Conservation (phyloP, 2,888 invertebrate species). For the Luperina testacea region DNA sequence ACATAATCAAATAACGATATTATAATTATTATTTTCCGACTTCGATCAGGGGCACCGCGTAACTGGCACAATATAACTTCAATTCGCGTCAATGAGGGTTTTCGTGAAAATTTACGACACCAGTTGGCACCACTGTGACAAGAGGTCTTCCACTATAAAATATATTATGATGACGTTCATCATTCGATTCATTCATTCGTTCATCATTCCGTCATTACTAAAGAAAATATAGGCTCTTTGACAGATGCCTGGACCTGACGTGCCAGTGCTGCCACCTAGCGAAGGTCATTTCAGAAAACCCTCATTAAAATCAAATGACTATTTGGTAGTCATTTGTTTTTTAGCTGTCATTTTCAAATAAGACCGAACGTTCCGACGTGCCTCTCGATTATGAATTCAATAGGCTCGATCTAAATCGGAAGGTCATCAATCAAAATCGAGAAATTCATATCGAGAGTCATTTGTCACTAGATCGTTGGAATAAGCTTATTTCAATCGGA, state of each 20-base stretch:
- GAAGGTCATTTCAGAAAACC: too few species aligned
- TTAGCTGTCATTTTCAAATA: constrained; percentile 34
- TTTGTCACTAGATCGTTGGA: constrained; percentile 68
- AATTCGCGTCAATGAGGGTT: background rate
- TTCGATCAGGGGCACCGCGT: too few species aligned
- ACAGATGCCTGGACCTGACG: too few species aligned
- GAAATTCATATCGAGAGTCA: constrained; percentile 70
- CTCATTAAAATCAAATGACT: constrained; percentile 38
- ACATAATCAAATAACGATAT: background rate
- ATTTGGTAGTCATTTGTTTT: background rate
- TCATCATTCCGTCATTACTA: too few species aligned
- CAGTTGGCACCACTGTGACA: too few species aligned
- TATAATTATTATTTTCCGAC: background rate
- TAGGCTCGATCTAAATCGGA: constrained; percentile 46
- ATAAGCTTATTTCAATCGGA: constrained; percentile 70
- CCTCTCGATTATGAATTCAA: constrained; percentile 50
- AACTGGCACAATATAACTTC: background rate
- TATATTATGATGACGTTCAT: too few species aligned
- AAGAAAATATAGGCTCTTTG: too few species aligned
- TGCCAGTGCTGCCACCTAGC: too few species aligned
- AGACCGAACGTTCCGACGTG: constrained; percentile 10
- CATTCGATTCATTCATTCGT: too few species aligned
- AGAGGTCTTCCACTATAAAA: too few species aligned
- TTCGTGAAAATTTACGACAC: too few species aligned
- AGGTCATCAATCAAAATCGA: constrained; percentile 58